Conservation (phyloP, 2,113 vertebrate genomes). For the Apodemus sylvaticus region DNA sequence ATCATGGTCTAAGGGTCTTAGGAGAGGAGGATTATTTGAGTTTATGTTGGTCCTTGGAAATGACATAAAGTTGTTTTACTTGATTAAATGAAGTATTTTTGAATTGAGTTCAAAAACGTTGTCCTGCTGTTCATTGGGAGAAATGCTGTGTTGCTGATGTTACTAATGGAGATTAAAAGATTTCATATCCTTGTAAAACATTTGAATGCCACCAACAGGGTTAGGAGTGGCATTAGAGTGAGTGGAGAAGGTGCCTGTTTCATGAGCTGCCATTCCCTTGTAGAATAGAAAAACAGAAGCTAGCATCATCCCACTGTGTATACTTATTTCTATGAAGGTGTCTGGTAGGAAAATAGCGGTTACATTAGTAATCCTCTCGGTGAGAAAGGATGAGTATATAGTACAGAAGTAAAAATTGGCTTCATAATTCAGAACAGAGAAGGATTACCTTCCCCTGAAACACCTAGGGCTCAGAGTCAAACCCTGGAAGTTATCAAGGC, state of each 20-base stretch:
- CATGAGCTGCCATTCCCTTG: not conserved
- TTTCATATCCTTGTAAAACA: not conserved
- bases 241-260: not conserved
- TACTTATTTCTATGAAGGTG: not conserved
- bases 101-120: not conserved
- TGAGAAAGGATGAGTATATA: constrained; percentile 27
- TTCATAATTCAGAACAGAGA: not conserved
- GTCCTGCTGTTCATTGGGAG: not conserved
- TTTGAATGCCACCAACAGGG: not conserved
- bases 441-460: not conserved
- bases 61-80: not conserved
- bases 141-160: constrained; percentile 21
- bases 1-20: not conserved
- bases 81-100: constrained; percentile 22
- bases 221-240: constrained; percentile 11
- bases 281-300: constrained; percentile 15
- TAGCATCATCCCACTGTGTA: not conserved
- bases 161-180: constrained; percentile 3
- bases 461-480: not conserved
- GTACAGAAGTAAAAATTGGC: constrained; percentile 6
- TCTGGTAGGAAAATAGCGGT: constrained; percentile 45
- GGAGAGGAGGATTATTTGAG: constrained; percentile 17
- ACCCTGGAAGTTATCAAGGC: not conserved
- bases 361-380: not conserved
- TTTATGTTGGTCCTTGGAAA: constrained; percentile 39